Base-by-base conservation (phyloP, 2,113 vertebrate genomes). In the Triplophysa siluroides region DNA sequence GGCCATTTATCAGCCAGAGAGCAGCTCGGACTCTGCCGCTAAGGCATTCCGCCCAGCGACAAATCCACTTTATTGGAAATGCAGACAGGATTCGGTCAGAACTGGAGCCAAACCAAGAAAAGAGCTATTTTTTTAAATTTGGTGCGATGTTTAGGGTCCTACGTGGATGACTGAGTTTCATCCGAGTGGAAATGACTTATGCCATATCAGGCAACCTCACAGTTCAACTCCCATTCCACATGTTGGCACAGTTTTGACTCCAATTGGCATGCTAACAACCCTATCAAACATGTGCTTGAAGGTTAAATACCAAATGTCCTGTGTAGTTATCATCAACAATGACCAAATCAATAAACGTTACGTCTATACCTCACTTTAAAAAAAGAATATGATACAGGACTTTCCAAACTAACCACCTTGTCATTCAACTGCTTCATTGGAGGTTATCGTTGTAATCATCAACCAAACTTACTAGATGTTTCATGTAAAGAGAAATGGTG, bases 121-220 rank as follows among this genome's bases (percentile, higher is more conserved):
- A 16, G 43, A 14, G n/a, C 21, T 76, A 67, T 81, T 68, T 61
- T 63, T 77, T 71, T 61, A 71, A n/a, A 66, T 47, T 63, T 16
- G 47, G 81, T 78, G 80, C 81, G 74, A 81, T 84, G 84, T 82
- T 83, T 82, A 84, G 67, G 83, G 76, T 80, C 64, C 60, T 81
- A 71, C 74, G 65, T 21, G 79, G 83, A 83, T 84, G 71, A 79
- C 81, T 63, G 47, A 79, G 81, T 61, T 82, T 79, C 83, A 87
- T 83, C 83, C 58, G 78, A 83, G 82, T 80, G 79, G 82, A 86
- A 86, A 87, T 83, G 79, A 82, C 84, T 78, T 79, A 83, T 80
- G 67, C 79, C 80, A 84, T 73, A 81, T 82, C 60, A 86, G 72
- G 66, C 79, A 72, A 64, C 66, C 78, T 73, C 23, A 11, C 69